Evolutionary conservation across 2,113 vertebrate genomes (phyloP).

Genomic region (Desmodus rotundus): DNA sequence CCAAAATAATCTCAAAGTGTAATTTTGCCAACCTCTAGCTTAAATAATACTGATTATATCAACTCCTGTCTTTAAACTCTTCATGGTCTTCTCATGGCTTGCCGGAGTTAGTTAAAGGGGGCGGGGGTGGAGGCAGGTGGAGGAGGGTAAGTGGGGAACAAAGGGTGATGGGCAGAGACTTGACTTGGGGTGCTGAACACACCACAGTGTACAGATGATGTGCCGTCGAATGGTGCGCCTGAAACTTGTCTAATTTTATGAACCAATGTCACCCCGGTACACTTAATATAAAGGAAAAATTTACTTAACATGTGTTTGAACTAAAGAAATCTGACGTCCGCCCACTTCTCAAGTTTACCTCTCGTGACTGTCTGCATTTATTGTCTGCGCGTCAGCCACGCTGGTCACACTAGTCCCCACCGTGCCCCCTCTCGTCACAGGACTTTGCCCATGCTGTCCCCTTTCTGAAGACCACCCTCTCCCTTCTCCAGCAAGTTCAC

Average conservation of each 20-base stretch:
- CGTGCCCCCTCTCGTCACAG: not conserved
- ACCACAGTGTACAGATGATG: no score
- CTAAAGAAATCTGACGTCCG: not conserved
- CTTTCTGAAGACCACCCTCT: not conserved
- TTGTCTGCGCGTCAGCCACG: rapidly evolving
- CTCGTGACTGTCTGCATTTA: not conserved
- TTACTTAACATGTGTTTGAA: not conserved
- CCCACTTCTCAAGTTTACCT: no score
- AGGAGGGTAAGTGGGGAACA: no score
- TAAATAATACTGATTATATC: not conserved
- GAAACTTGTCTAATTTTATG: no score
- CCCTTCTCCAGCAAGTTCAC: not conserved
- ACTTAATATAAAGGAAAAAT: no score
- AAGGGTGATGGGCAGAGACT: no score
- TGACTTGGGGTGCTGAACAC: no score
- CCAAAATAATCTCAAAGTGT: not conserved
- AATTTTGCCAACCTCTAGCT: not conserved
- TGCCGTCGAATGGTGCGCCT: no score
- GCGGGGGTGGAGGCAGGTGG: no score
- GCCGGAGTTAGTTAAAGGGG: not conserved
- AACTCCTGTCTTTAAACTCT: not conserved
- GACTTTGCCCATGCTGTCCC: not conserved
- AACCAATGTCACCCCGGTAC: no score
- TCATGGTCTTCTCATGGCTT: not conserved
- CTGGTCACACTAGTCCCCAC: not conserved